Evolutionary conservation across 2,888 invertebrate species (phyloP).

Genomic region (Tortricodes alternella): DNA sequence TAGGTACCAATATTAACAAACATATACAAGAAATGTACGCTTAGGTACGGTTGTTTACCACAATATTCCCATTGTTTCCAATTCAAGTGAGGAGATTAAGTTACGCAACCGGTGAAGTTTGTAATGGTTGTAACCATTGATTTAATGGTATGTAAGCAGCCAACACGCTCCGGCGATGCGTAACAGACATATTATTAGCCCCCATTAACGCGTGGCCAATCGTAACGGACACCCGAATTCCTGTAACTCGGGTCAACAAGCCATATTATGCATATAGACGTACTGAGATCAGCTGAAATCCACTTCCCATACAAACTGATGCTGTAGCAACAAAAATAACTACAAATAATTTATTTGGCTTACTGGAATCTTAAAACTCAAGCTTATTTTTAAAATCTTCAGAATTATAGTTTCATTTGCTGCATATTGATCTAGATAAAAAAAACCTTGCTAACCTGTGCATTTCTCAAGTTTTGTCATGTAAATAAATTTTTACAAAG

Average conservation of each 20-base stretch:
- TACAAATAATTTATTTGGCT: background rate
- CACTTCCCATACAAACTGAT: constrained; percentile 3
- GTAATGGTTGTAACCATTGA: no score
- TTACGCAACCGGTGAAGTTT: constrained; percentile 50
- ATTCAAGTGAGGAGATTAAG: constrained; percentile 38
- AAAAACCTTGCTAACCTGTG: no score
- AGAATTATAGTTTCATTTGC: no score
- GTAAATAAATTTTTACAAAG: no score
- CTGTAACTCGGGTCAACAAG: constrained; percentile 58
- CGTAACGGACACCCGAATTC: constrained; percentile 58
- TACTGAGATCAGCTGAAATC: background rate
- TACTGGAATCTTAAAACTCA: background rate
- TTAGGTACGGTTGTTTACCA: background rate
- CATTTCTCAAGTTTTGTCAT: no score
- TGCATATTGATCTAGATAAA: no score
- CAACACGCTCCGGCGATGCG: constrained; percentile 41
- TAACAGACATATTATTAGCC: constrained; percentile 28
- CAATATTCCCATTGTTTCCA: constrained; percentile 6
- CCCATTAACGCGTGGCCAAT: constrained; percentile 39
- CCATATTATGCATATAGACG: constrained; percentile 32
- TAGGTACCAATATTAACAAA: no score
- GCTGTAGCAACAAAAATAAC: background rate
- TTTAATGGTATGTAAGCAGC: constrained; percentile 34
- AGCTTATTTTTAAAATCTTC: no score
- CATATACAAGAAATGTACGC: no score